Evolutionary conservation across 53 echinoderm and acorn worm species (phyloP).

Genomic region (Luidia sarsii): DNA sequence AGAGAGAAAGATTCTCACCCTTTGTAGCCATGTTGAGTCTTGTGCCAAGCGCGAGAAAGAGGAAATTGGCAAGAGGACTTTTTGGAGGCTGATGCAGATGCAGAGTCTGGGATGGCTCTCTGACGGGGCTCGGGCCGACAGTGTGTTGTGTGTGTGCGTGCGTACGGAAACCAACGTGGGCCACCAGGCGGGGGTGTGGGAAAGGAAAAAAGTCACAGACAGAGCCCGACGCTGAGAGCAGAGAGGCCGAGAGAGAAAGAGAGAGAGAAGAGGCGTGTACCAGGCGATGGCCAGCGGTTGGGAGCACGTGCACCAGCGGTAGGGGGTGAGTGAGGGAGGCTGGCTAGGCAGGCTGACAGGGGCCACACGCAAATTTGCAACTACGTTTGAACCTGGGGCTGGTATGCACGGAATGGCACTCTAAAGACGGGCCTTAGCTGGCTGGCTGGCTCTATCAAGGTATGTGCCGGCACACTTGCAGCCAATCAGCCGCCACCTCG

Average conservation of each 20-base stretch:
- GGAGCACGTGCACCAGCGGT: not conserved
- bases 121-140: not conserved
- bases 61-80: not conserved
- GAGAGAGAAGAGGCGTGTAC: constrained; percentile 40
- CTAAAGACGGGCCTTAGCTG: constrained; percentile 53
- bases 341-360: not conserved
- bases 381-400: constrained; percentile 12
- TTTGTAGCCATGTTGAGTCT: constrained; percentile 34
- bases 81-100: not conserved
- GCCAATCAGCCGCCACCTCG: constrained; percentile 29
- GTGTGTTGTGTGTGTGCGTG: too few relatives aligned
- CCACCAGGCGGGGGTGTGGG: constrained; percentile 21
- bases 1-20: constrained; percentile 43
- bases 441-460: constrained; percentile 10
- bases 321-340: not conserved
- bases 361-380: constrained; percentile 23
- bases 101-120: constrained; percentile 6
- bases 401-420: constrained; percentile 51
- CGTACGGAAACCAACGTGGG: constrained; percentile 28
- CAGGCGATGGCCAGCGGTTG: too few relatives aligned
- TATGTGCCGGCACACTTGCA: constrained; percentile 31
- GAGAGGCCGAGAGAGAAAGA: not conserved
- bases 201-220: constrained; percentile 4
- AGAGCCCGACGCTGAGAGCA: not conserved
- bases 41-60: not conserved